These are phyloP conservation scores for Chloroceryle aenea DNA, from an alignment of 2,113 vertebrate species.

Conservation along the genomic window DNA sequence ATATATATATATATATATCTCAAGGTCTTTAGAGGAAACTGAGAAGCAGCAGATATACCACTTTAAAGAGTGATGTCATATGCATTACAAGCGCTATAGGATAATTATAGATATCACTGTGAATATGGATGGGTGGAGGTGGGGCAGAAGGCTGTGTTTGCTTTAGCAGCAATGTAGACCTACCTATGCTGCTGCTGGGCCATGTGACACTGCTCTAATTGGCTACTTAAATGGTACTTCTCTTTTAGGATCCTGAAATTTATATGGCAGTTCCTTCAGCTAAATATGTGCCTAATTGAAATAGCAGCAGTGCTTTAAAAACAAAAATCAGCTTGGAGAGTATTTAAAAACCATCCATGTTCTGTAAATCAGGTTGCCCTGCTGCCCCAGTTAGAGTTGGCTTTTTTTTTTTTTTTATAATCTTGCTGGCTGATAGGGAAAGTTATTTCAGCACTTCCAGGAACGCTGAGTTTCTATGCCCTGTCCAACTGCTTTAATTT, in stretches of 20 bases:
- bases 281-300: not conserved
- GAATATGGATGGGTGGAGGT: not conserved
- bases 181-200: not conserved
- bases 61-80: not conserved
- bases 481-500: not conserved
- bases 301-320: not conserved
- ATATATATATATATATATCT: not conserved
- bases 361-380: not conserved
- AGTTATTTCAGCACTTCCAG: slow-evolving; percentile 18
- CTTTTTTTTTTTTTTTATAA: not conserved
- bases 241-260: not conserved
- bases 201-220: not conserved
- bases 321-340: not conserved
- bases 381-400: not conserved
- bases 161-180: not conserved
- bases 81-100: not conserved
- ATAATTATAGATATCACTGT: not conserved
- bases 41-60: not conserved
- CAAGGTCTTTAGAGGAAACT: not conserved
- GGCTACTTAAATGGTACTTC: not conserved
- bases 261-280: not conserved
- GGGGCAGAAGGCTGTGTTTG: not conserved
- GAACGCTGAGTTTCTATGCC: not conserved
- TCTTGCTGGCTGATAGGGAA: not conserved
- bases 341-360: not conserved